Base-by-base conservation (phyloP, 2,113 vertebrate genomes). In the Apodemus sylvaticus region DNA sequence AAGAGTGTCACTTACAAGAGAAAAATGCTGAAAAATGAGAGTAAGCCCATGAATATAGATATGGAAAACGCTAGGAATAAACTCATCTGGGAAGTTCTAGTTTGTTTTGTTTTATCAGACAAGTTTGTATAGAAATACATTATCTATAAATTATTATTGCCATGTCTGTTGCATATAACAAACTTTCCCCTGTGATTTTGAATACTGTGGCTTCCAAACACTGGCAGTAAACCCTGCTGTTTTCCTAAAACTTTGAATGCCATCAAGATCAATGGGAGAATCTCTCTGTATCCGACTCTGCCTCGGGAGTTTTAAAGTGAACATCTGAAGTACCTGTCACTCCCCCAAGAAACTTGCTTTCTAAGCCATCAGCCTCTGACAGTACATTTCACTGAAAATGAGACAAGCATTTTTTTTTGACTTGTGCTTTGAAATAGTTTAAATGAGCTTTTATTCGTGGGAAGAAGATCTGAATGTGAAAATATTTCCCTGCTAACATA, bases 401-500 rank as follows among this genome's bases (percentile, higher is more conserved):
- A 36, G 20, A 74, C 81, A 2, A 73, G 64, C 79, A 34, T 42
- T 51, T 86, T 91, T 94, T 91, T n/a, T 73, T 73, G 1, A 58
- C 68, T 96, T 92, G 79, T 20, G 26, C 42, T 94, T 71, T 89
- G 62, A 51, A 64, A 70, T 70, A 82, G 51, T 70, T 89, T 14
- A 77, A 94, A 74, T 91, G 66, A 96, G 16, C 19, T 76, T 96
- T 92, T 86, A 93, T 74, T 60, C 55, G 79, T 71, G 45, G 90
- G 93, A 95, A 89, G 58, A 76, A 76, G 53, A 51, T 94, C 55
- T 94, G 4, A 94, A 71, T 94, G 81, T 95, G 36, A 96, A 93
- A 95, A 66, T 64, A 79, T 85, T 91, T 95, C 24, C 89, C 51
- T 91, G 68, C 85, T 93, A 91, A 98, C 78, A 29, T 98, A 93